Evolutionary conservation across 2,797 vertebrate species (phyloP).

Genomic region (Enteromius afrohamiltoni): DNA sequence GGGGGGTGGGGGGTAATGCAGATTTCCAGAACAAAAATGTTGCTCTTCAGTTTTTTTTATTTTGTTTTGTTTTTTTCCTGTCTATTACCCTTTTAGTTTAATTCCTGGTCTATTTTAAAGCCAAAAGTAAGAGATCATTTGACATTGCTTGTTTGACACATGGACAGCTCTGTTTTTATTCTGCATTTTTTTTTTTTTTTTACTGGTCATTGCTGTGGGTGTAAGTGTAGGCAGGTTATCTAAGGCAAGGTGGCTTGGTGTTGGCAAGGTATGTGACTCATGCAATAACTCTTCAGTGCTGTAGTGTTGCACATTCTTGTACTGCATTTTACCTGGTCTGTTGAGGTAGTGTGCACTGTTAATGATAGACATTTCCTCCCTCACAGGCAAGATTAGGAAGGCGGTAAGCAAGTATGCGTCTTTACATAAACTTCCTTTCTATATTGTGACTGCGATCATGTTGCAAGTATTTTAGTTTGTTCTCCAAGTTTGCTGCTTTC

Average conservation of each 20-base stretch:
- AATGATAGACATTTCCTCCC: constrained; percentile 82
- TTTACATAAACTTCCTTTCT: constrained; percentile 56
- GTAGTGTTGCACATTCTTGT: constrained; percentile 64
- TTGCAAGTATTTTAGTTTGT: constrained; percentile 70
- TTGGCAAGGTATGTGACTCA: constrained; percentile 57
- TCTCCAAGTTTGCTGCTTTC: constrained; percentile 70
- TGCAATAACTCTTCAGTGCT: constrained; percentile 72
- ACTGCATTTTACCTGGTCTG: constrained; percentile 66
- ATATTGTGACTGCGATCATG: constrained; percentile 72
- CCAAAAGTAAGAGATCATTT: constrained; percentile 61
- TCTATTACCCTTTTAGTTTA: constrained; percentile 66
- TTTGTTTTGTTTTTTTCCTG: constrained; percentile 71
- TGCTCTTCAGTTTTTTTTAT: constrained; percentile 68
- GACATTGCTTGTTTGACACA: constrained; percentile 58
- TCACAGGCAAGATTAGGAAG: constrained; percentile 83
- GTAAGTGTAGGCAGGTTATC: constrained; percentile 69
- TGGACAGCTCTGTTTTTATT: constrained; percentile 57
- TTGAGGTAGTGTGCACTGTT: constrained; percentile 75
- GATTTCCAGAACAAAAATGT: constrained; percentile 70
- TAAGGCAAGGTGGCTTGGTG: constrained; percentile 61
- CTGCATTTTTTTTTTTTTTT: constrained; percentile 47
- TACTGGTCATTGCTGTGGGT: constrained; percentile 64
- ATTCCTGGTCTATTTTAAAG: constrained; percentile 62
- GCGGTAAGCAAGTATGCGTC: constrained; percentile 78
- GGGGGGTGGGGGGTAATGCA: constrained; percentile 46